Percentiles rank a stretch among this genome's conserved stretches.
phyloP scores from a whole-genome alignment of 1,140 invertebrate species.

The Ooceraea biroi region DNA sequence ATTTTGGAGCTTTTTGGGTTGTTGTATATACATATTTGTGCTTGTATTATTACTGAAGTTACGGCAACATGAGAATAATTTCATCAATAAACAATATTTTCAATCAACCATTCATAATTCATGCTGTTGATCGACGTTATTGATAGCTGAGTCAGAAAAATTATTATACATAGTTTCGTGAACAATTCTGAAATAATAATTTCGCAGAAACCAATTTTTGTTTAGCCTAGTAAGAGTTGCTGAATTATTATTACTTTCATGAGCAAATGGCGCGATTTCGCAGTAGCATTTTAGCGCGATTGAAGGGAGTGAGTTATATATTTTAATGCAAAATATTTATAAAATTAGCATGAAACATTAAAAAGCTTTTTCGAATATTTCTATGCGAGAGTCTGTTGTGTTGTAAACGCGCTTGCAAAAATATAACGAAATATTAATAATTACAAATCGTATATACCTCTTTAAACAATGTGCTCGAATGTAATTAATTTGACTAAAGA shows the following conservation, averaged over 20 bases:
- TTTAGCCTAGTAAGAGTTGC: background rate
- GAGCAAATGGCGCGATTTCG: background rate
- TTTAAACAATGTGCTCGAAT: conserved; percentile 18
- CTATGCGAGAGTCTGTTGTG: too few species aligned
- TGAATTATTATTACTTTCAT: conserved; percentile 24
- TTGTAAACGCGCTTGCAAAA: conserved; percentile 12
- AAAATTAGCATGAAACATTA: background rate
- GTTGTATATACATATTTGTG: too few species aligned
- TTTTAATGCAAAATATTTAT: background rate
- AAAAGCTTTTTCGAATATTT: background rate
- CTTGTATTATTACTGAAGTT: too few species aligned
- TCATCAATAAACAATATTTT: background rate
- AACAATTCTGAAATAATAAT: conserved; percentile 12
- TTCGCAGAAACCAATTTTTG: background rate
- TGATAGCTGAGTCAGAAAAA: background rate
- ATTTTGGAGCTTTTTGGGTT: too few species aligned
- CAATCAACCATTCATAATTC: background rate
- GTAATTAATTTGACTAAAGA: conserved; percentile 16
- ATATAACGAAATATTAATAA: conserved; percentile 10
- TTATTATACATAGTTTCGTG: background rate
- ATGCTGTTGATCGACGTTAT: background rate
- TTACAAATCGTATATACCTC: conserved; percentile 8
- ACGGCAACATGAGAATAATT: background rate
- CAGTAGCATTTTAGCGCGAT: background rate
- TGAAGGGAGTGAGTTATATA: background rate